Evolutionary conservation across 2,797 vertebrate genomes (phyloP).

Genomic region (Ceryle rudis): DNA sequence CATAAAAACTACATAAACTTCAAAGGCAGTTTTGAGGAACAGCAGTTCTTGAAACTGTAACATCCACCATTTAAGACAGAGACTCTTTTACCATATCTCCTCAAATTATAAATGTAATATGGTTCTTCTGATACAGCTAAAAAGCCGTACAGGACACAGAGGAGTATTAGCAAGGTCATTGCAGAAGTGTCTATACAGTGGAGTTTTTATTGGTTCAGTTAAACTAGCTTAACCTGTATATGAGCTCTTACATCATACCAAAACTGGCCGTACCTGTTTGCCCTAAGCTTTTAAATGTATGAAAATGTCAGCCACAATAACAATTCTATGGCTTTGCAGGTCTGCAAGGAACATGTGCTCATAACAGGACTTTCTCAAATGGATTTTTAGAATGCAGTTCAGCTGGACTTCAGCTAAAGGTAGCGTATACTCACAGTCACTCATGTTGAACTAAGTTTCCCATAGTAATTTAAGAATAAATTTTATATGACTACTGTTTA

Average conservation of each 20-base stretch:
- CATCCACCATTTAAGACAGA: neutral
- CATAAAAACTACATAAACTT: neutral
- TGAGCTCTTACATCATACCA: neutral
- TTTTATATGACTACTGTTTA: neutral
- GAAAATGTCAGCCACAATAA: neutral
- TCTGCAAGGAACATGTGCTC: neutral
- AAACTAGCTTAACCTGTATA: neutral
- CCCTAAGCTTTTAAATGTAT: neutral
- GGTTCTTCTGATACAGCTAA: neutral
- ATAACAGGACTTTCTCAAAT: neutral
- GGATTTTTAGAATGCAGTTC: neutral
- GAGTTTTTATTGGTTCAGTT: neutral
- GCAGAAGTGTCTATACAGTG: neutral
- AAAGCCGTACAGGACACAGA: neutral
- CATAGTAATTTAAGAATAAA: conserved; percentile 22
- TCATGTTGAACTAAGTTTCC: neutral
- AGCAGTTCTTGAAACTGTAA: neutral
- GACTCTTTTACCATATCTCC: neutral
- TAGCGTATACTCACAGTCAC: neutral
- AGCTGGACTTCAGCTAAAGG: neutral
- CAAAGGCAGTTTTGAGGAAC: neutral
- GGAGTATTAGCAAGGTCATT: neutral
- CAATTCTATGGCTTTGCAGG: neutral
- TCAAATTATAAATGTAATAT: neutral
- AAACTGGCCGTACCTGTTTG: neutral